Percentiles rank a stretch among this genome's conserved stretches.
These are phyloP conservation scores for Trissoscelio sp. DNA, from an alignment of 2,888 invertebrate genomes.

Conservation along the genomic window DNA sequence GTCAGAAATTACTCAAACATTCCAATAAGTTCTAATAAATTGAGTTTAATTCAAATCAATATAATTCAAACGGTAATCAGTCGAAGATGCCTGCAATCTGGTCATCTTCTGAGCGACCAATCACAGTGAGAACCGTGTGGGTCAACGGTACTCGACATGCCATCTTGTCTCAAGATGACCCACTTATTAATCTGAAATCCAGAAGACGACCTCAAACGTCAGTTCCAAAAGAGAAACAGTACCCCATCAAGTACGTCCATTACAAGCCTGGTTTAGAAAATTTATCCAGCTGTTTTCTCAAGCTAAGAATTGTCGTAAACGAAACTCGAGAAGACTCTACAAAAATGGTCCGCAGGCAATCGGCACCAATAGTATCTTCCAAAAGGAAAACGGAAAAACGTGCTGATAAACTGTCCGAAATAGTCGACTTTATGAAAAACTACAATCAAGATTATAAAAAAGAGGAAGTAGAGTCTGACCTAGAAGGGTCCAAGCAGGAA, in stretches of 20 bases:
- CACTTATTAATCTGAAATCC: slow-evolving; percentile 75
- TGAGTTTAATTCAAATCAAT: neutral
- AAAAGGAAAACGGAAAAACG: slow-evolving; percentile 7
- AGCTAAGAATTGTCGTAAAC: slow-evolving; percentile 76
- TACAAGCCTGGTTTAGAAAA: slow-evolving; percentile 71
- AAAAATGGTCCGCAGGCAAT: slow-evolving; percentile 73
- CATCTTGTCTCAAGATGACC: slow-evolving; percentile 87
- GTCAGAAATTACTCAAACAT: no score
- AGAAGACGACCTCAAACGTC: slow-evolving; percentile 73
- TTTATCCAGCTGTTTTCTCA: slow-evolving; percentile 76
- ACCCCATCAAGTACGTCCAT: slow-evolving; percentile 72
- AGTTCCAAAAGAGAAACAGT: slow-evolving; percentile 70
- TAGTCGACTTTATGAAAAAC: slow-evolving; percentile 48
- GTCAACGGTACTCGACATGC: slow-evolving; percentile 89
- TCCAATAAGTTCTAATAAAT: no score
- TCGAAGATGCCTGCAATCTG: slow-evolving; percentile 84
- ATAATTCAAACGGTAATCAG: neutral
- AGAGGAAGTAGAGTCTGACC: slow-evolving; percentile 10
- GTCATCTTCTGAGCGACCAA: slow-evolving; percentile 85
- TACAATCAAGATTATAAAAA: slow-evolving; percentile 34
- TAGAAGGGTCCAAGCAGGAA: neutral
- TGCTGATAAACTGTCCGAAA: slow-evolving; percentile 17
- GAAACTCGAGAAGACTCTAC: slow-evolving; percentile 68
- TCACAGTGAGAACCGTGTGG: slow-evolving; percentile 87
- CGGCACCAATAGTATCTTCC: slow-evolving; percentile 72